phyloP scores from a whole-genome alignment of 2,797 vertebrate species.

The Sebastes matsubarae region DNA sequence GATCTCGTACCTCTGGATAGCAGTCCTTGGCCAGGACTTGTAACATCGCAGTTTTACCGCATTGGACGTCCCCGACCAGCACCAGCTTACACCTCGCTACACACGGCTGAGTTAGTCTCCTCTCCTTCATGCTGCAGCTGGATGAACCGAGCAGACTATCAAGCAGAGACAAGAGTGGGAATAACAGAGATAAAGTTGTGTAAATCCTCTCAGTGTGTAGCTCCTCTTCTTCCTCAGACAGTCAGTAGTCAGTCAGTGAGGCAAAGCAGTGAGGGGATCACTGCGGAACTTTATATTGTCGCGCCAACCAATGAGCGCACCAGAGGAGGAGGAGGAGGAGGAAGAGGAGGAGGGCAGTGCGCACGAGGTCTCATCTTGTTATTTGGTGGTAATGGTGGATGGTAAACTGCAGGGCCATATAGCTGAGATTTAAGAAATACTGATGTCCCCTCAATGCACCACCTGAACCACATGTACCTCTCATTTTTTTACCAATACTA shows the following conservation, averaged over 20 bases:
- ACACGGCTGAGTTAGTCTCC: conserved; percentile 85
- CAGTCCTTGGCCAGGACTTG: conserved; percentile 96
- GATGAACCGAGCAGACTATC: background rate
- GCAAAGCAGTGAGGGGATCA: conserved; percentile 39
- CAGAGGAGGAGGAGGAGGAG: conserved; percentile 13
- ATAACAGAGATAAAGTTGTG: background rate
- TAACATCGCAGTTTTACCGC: conserved; percentile 97
- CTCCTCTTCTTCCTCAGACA: background rate
- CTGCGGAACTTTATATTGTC: conserved; percentile 81
- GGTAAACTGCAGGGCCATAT: background rate
- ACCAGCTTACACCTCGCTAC: conserved; percentile 93
- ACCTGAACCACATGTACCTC: background rate
- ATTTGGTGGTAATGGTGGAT: background rate
- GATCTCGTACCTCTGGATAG: conserved; percentile 92
- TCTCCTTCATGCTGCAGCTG: conserved; percentile 87
- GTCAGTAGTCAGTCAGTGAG: background rate
- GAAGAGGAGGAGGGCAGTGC: conserved; percentile 2
- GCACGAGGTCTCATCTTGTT: background rate
- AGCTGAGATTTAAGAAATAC: background rate
- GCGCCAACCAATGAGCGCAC: conserved; percentile 78
- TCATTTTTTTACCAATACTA: too few relatives aligned
- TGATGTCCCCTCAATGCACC: background rate
- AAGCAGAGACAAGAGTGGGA: background rate
- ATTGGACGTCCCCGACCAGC: conserved; percentile 95
- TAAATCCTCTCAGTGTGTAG: background rate